phyloP scores from a whole-genome alignment of 2,113 vertebrate genomes.

The Aldabrachelys gigantea region DNA sequence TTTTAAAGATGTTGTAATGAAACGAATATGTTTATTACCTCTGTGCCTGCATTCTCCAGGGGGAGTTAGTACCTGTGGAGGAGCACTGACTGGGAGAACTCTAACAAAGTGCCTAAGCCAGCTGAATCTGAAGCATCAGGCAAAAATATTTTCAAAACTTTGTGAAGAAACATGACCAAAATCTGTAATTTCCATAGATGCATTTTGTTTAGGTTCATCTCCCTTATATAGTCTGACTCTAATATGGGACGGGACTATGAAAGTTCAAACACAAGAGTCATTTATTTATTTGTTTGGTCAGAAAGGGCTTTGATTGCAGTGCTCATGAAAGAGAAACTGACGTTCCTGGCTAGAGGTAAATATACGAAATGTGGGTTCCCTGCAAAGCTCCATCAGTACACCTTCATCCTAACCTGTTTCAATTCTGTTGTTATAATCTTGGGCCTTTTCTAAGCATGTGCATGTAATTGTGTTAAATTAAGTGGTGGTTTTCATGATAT shows the following conservation, averaged over 20 bases:
- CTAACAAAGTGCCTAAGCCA: conserved; percentile 40
- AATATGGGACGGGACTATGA: conserved; percentile 20
- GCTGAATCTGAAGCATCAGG: conserved; percentile 34
- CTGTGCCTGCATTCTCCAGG: conserved; percentile 65
- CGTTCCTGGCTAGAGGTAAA: conserved; percentile 57
- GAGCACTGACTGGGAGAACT: conserved; percentile 19
- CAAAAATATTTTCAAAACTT: conserved; percentile 42
- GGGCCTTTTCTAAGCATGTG: conserved; percentile 26
- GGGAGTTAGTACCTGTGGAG: conserved; percentile 61
- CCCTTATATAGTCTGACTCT: conserved; percentile 44
- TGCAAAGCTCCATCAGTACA: conserved; percentile 56
- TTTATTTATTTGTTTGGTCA: conserved; percentile 18
- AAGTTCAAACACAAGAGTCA: not conserved
- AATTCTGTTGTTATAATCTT: conserved; percentile 17
- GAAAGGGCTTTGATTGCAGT: conserved; percentile 56
- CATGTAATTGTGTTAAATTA: conserved; percentile 7
- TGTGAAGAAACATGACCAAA: conserved; percentile 55
- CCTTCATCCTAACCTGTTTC: conserved; percentile 62
- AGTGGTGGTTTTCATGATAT: conserved; percentile 21
- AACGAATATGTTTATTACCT: conserved; percentile 81
- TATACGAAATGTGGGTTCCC: conserved; percentile 59
- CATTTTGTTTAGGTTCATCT: conserved; percentile 42
- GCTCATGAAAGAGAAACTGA: conserved; percentile 29
- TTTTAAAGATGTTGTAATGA: conserved; percentile 79
- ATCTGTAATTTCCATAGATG: conserved; percentile 37